Base-by-base conservation (phyloP, 2,888 invertebrate species). In the Hydrotaea cyrtoneurina region DNA sequence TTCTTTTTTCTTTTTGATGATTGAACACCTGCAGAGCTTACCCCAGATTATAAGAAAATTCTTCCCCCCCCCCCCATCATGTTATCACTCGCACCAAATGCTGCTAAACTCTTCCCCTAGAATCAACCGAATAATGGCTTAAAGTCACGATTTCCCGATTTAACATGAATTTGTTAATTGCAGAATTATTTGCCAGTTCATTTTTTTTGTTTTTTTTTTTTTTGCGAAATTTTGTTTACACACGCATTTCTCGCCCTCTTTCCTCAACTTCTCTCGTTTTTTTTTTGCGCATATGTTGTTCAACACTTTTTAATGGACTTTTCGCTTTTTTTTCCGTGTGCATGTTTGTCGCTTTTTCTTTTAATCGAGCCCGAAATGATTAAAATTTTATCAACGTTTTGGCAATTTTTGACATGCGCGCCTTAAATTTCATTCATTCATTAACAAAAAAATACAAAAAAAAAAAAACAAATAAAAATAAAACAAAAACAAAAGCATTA, bases 331-430 rank as follows among this genome's bases (percentile, higher is more conserved):
- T 62, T 5, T n/a, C n/a, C n/a, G n/a, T n/a, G n/a, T n/a, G 11
- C 2, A 4, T 4, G 31, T 31, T 31, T 31, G 31, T 31, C 7
- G 2, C 7, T 31, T 3, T 39, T 39, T 39, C 10, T 3, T 39
- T 13, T 8, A 8, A 31, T 10, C 10, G 19, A 19, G 13, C n/a
- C n/a, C 13, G 23, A 39, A 43, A 57, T 73, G 21, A 36, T 79
- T 74, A 74, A 74, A 79, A 79, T 73, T 79, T 74, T 55, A 66
- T 31, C 55, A 73, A 74, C 73, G 73, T 79, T 79, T 79, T 66
- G 55, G 66, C 43, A 36, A 74, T 79, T 74, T 79, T 79, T 74
- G 73, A 74, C 74, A 79, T 79, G 79, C 74, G 79, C 74, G 79
- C 55, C 55, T 79, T 74, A 43, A 79, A 79, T 79, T 79, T 79